These are phyloP conservation scores for Synergus itoensis DNA, from an alignment of 2,888 invertebrate genomes.

Conservation along the genomic window DNA sequence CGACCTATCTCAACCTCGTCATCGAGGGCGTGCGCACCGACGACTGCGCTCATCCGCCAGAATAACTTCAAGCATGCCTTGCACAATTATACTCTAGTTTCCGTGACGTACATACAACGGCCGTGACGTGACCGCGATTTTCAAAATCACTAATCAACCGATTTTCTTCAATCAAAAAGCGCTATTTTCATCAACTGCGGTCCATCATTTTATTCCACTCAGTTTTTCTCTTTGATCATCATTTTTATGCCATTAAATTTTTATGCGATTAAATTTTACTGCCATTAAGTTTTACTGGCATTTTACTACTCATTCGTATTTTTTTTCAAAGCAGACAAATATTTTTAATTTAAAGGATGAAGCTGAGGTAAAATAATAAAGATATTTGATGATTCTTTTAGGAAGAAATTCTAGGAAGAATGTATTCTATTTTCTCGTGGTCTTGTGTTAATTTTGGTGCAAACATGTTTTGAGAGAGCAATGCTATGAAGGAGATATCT, in stretches of 20 bases:
- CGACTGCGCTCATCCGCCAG: conserved; percentile 57
- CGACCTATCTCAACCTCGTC: conserved; percentile 72
- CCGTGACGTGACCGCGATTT: conserved; percentile 31
- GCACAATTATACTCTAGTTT: conserved; percentile 46
- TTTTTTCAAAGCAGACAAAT: no score
- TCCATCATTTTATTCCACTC: background rate
- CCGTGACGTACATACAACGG: conserved; percentile 35
- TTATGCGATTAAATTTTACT: no score
- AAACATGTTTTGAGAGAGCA: background rate
- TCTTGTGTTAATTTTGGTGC: background rate
- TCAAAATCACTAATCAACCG: conserved; percentile 24
- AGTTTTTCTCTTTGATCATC: no score
- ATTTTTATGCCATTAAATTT: no score
- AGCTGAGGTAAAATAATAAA: background rate
- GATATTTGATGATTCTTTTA: background rate
- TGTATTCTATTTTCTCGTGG: background rate
- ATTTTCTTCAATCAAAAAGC: background rate
- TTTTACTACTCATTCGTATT: no score
- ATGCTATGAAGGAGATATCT: background rate
- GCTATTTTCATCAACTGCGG: background rate
- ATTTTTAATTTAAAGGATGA: no score
- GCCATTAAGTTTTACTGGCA: no score
- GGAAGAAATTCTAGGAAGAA: background rate
- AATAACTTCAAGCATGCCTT: conserved; percentile 53
- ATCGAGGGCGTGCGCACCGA: conserved; percentile 66